Evolutionary conservation across 2,113 vertebrate genomes (phyloP).

Genomic region (Motacilla alba): DNA sequence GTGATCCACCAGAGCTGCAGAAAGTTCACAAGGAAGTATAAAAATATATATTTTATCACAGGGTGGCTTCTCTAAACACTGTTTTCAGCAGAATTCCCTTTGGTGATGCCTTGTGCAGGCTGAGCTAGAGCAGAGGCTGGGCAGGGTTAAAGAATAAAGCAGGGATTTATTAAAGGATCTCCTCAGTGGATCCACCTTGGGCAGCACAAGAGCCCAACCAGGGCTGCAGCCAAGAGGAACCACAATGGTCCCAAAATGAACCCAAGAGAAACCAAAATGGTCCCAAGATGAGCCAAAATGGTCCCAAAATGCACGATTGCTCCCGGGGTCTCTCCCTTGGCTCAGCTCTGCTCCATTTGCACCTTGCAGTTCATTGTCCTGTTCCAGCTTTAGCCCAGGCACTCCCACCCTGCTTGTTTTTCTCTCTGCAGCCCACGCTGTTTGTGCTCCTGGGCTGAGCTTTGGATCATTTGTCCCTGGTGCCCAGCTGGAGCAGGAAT

Average conservation of each 20-base stretch:
- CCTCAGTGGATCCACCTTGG: background rate
- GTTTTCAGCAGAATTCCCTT: background rate
- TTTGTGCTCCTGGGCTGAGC: background rate
- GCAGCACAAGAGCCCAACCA: background rate
- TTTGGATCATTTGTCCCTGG: background rate
- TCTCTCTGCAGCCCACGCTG: background rate
- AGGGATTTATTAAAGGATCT: background rate
- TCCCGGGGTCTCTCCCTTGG: background rate
- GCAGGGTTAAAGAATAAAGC: fast-evolving
- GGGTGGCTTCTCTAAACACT: background rate
- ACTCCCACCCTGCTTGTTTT: background rate
- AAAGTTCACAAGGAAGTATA: background rate
- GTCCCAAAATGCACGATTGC: background rate
- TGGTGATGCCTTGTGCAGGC: background rate
- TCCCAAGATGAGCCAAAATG: background rate
- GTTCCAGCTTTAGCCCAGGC: background rate
- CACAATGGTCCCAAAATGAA: background rate
- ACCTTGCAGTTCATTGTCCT: background rate
- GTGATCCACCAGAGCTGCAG: background rate
- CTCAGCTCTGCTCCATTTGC: background rate
- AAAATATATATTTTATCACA: background rate
- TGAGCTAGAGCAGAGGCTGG: background rate
- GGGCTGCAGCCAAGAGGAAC: background rate
- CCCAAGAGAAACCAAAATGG: background rate
- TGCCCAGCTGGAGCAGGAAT: background rate